phyloP scores from a whole-genome alignment of 2,797 vertebrate species.

The Syngnathus acus region DNA sequence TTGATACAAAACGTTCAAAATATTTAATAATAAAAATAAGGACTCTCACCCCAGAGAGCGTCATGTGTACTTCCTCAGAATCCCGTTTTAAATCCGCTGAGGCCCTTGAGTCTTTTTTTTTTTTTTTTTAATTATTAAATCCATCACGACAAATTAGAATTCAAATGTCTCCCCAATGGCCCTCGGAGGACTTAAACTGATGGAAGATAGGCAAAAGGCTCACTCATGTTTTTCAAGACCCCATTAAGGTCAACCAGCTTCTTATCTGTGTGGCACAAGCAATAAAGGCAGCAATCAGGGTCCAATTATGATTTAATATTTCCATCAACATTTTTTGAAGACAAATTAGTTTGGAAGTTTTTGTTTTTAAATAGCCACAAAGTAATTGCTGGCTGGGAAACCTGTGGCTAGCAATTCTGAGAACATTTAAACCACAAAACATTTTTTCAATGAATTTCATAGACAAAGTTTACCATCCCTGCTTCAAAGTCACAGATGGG shows the following conservation, averaged over 20 bases:
- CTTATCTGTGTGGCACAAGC: slow-evolving; percentile 46
- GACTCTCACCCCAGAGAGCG: too few relatives aligned
- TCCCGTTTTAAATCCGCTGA: too few relatives aligned
- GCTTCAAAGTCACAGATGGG: slow-evolving; percentile 50
- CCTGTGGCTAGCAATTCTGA: not conserved
- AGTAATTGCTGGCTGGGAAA: slow-evolving; percentile 41
- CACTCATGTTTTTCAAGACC: slow-evolving; percentile 33
- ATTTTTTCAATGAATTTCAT: not conserved
- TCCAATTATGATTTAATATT: slow-evolving; percentile 41
- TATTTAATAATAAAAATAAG: too few relatives aligned
- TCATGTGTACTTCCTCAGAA: too few relatives aligned
- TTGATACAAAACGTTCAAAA: not conserved
- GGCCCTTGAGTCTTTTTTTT: too few relatives aligned
- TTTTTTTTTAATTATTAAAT: too few relatives aligned
- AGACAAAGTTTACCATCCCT: not conserved
- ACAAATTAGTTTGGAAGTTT: slow-evolving; percentile 57
- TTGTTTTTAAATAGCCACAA: slow-evolving; percentile 34
- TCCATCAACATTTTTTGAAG: slow-evolving; percentile 18
- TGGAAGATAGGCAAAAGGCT: not conserved
- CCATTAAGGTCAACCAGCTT: not conserved
- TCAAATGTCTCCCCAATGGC: too few relatives aligned
- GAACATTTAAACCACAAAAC: not conserved
- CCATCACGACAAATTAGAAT: too few relatives aligned
- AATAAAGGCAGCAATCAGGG: slow-evolving; percentile 64
- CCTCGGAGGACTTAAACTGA: not conserved